Base-by-base conservation (phyloP, 2,113 vertebrate genomes). In the Coptodon bakossiorum region DNA sequence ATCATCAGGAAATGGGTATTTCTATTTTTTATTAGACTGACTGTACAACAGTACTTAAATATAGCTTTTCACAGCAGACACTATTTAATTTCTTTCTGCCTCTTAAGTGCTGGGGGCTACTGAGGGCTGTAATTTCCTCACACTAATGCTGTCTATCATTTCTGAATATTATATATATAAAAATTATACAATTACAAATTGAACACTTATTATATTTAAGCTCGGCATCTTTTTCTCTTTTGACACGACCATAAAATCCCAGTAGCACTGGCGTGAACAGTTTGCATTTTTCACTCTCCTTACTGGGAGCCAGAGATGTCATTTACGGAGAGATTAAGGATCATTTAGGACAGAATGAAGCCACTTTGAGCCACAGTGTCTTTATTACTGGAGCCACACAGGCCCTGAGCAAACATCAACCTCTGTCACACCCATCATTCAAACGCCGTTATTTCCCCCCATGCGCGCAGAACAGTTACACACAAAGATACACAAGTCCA, bases 331-430 rank as follows among this genome's bases (percentile, higher is more conserved):
- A 89, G 92, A 94, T 95, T 93, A 95, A 87, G 89, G 89, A 89
- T 88, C 88, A 81, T 94, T 95, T 92, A 94, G 83, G 86, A 89
- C 53, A 36, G 89, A 94, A 89, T 90, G 90, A 94, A 93, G 87
- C 83, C 83, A 89, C 89, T 92, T 89, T 87, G 89, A 88, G 88
- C 83, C 85, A 31, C 81, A 79, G 48, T 85, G 54, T 93, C 91
- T 92, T 93, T 93, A 94, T 94, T 90, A 85, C 83, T 68, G 86
- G 45, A 90, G 84, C 91, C 89, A 86, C 94, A 84, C 17, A 54
- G 91, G 91, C 93, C 89, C 93, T 76, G 43, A 95, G 91, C 89
- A 93, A 83, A 92, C 93, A 94, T 92, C 93, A 91, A 89, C 91
- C 68, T 87, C 86, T 91, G 93, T 93, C 91, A 94, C 86, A 50